These are phyloP conservation scores for Aricia artaxerxes DNA, from an alignment of 2,888 invertebrate genomes.

Conservation along the genomic window DNA sequence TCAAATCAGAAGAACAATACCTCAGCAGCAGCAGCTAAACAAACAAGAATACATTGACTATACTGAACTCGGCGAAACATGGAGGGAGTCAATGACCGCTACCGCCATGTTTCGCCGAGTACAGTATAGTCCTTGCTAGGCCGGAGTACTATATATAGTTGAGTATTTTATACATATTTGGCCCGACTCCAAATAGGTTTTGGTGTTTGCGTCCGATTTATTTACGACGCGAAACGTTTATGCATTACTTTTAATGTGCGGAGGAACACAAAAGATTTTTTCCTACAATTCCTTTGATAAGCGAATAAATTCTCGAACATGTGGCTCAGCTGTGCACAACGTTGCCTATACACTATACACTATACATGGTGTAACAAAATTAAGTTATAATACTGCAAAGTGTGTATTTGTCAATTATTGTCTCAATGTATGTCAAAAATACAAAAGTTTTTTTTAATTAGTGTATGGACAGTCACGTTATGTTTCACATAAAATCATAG, in stretches of 20 bases:
- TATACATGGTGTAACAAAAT: too few species aligned
- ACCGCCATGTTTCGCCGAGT: too few species aligned
- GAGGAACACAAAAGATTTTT: slow-evolving; percentile 28
- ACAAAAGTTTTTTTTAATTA: too few species aligned
- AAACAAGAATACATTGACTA: slow-evolving; percentile 23
- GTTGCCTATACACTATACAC: too few species aligned
- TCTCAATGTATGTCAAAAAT: too few species aligned
- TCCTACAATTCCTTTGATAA: not conserved
- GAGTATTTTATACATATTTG: slow-evolving; percentile 64
- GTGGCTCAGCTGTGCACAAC: not conserved
- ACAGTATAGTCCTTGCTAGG: slow-evolving; percentile 16
- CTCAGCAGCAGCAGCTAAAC: not conserved
- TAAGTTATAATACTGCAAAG: too few species aligned
- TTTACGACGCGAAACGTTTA: slow-evolving; percentile 59
- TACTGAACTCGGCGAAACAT: too few species aligned
- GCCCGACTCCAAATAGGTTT: slow-evolving; percentile 67
- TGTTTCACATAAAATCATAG: too few species aligned
- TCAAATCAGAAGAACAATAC: not conserved
- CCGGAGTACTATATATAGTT: slow-evolving; percentile 38
- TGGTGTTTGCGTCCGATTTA: slow-evolving; percentile 54
- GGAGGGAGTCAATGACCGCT: too few species aligned
- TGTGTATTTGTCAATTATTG: too few species aligned
- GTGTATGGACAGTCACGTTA: too few species aligned
- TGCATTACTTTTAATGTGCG: slow-evolving; percentile 55
- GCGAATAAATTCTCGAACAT: not conserved